Evolutionary conservation across 2,113 vertebrate genomes (phyloP), one percentile per base, ranked within the genome.

Genomic region (Columba livia): DNA sequence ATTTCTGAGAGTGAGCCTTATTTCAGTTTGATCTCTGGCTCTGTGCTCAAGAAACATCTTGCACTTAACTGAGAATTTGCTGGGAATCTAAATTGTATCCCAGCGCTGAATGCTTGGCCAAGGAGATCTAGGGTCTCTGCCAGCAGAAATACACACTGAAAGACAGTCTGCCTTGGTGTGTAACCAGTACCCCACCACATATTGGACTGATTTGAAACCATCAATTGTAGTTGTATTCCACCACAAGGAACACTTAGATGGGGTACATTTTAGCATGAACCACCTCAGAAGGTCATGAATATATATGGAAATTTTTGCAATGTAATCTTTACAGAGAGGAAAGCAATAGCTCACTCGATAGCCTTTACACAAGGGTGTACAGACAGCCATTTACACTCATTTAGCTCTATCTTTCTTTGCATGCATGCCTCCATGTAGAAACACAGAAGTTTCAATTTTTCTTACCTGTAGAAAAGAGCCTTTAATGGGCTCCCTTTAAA

Each of bases 11-110:
- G 26, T 3, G 38, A 84, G 90, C 79, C 79, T 90, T 74, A 90
- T 80, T 96, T 95, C 88, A 73, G 89, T 87, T 94, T 93, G 91
- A 96, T 96, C 93, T 93, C 93, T 96, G 94, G 94, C 95, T 96
- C 79, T 0, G 0, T 62, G 85, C 88, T 95, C 79, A 0, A 94
- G 93, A 93, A 95, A 97, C 90, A 94, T 89, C 95, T 96, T 96
- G 93, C 89, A 90, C 75, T 94, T 96, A 61, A 90, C 94, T 88
- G 92, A 85, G 93, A 96, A 93, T 90, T 97, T 91, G 88, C 88
- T 97, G 94, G 96, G 95, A 97, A 95, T 80, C 85, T 94, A 88
- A 75, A 94, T 88, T 93, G 62, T 89, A 94, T 83, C 88, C 91
- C 85, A 83, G 72, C 0, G 1, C 70, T 51, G 70, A 87, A 91